Evolutionary conservation across 2,888 invertebrate genomes (phyloP), one percentile per base, ranked within the genome.

Genomic region (Dryobota labecula): DNA sequence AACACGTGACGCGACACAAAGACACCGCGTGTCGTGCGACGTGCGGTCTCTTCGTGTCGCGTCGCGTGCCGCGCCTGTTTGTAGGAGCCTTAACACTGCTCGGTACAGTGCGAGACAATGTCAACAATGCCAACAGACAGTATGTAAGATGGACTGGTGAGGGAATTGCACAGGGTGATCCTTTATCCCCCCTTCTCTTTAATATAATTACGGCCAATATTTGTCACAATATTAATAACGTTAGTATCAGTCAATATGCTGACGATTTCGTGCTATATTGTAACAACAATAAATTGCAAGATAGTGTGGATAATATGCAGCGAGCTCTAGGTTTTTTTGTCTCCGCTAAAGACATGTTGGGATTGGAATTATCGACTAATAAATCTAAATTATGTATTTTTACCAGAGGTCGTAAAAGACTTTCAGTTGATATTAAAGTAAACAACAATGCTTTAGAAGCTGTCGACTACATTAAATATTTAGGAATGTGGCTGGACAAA

Each of bases 401-500:
- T 24, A 36, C n/a, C 6, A 57, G 57, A 38, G 57, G 38, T 1
- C 57, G 38, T 13, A 57, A 13, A 57, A 57, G n/a, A 36, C 57
- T 36, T 13, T 38, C 11, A 57, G 38, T 24, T 13, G 36, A 57
- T 24, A 38, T 57, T 38, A 24, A 57, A 57, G 57, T 57, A 24
- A 57, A 57, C 15, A 38, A 57, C 2, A 57, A 24, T 38, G 3
- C 36, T 30, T 57, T 57, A 57, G 57, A 57, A 57, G 7, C n/a
- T 33, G 57, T 57, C 15, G 36, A 57, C 24, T 7, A 24, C 24
- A 38, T 47, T 24, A 57, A 57, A 57, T 38, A 57, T 38, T 57
- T 57, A 24, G 57, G 57, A 38, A 57, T 38, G 38, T 38, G 57
- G 38, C 38, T 57, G 8, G n/a, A n/a, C n/a, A n/a, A n/a, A n/a